These are phyloP conservation scores for Bambusicola thoracicus DNA, from an alignment of 2,113 vertebrate genomes.

Conservation along the genomic window DNA sequence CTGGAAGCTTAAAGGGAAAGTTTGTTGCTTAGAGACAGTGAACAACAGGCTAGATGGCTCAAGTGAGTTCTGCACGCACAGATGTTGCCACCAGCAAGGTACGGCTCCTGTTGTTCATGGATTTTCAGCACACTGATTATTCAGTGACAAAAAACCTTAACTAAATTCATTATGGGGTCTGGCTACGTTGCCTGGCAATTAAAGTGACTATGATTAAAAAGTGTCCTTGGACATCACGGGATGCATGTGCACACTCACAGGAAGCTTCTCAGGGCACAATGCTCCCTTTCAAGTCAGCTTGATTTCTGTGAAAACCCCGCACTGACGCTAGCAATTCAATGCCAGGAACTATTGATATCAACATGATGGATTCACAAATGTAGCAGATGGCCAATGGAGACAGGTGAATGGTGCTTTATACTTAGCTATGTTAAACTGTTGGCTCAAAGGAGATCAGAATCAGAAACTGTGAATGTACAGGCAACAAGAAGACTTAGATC, in stretches of 20 bases:
- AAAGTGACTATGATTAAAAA: slow-evolving; percentile 30
- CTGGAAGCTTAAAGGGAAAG: neutral
- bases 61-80: neutral
- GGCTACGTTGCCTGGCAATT: neutral
- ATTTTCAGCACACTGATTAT: neutral
- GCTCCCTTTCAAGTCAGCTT: neutral
- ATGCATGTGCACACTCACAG: neutral
- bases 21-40: neutral
- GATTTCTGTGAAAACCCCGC: neutral
- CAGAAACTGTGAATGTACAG: neutral
- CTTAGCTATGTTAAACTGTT: neutral
- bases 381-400: neutral
- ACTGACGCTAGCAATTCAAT: neutral
- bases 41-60: neutral
- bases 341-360: neutral
- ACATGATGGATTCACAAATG: neutral
- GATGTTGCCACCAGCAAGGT: neutral
- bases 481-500: neutral
- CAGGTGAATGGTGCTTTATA: neutral
- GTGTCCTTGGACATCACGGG: neutral
- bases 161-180: neutral
- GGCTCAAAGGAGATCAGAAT: neutral
- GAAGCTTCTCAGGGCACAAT: neutral
- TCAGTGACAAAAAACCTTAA: slow-evolving; percentile 22
- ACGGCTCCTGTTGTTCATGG: neutral